Evolutionary conservation across 2,113 vertebrate genomes (phyloP), one percentile per base, ranked within the genome.

Genomic region (Eonycteris spelaea): DNA sequence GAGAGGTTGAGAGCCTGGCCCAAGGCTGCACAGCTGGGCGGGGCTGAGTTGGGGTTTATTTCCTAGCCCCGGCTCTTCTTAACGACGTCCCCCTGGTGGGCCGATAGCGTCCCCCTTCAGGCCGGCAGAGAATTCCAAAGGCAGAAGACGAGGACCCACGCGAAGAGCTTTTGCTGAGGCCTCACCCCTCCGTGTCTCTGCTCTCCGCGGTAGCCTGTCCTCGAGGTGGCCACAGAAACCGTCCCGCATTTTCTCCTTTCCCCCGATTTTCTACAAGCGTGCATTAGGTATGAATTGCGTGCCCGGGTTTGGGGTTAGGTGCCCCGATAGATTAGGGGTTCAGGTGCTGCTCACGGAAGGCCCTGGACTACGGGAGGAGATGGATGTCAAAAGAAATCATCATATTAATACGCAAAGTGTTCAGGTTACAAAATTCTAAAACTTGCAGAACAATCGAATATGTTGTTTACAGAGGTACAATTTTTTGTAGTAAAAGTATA

Each of bases 1-100:
- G 96, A 67, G 95, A 80, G 63, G 48, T 16, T 22, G 80, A 38
- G 75, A 65, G 55, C 38, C 35, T 15, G 87, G 51, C 48, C 26
- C 14, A 70, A 51, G 43, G 79, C 71, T 35, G n/a, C 40, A n/a
- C 11, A 67, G 89, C 68, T 65, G 65, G 10, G 57, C n/a, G 57
- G 90, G 70, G 7, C 53, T 63, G 55, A 55, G 33, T 7, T 59
- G 38, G 61, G 11, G 18, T 19, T 57, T 43, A 10, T 3, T 51
- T 78, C 82, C 75, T 19, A 35, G 63, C 2, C 19, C 14, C 28
- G 22, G 61, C n/a, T 71, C 53, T 71, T 82, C 40, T 40, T 40
- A 40, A 6, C 40, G 19, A 68, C 22, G 7, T 73, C 68, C 21
- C 0, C 14, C 18, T n/a, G 8, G 73, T 24, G 28, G 43, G 6